Conservation (phyloP, 30 jellyfish, hydroid and myxozoan species). For the Aurelia aurita region DNA sequence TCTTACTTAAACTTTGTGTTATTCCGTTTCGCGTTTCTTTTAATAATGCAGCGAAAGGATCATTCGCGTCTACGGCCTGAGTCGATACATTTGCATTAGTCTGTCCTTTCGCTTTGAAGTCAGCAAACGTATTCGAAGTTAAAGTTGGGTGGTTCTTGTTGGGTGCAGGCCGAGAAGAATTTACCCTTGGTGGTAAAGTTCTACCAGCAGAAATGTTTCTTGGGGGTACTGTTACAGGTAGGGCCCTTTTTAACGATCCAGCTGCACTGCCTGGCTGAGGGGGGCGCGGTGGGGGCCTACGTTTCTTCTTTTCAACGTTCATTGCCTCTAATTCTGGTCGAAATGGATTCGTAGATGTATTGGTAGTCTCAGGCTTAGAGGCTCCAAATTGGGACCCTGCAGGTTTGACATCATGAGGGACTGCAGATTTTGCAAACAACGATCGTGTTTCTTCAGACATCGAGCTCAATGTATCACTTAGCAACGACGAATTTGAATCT, state of each 20-base stretch:
- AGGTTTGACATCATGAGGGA: neutral
- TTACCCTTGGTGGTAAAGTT: slow-evolving; percentile 27
- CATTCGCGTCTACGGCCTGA: neutral
- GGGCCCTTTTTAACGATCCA: slow-evolving; percentile 19
- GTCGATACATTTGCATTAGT: neutral
- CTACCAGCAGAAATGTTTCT: neutral
- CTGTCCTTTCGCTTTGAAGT: slow-evolving; percentile 3
- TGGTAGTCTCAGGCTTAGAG: neutral
- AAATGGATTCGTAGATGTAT: neutral
- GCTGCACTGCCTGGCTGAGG: slow-evolving; percentile 32
- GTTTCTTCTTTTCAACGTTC: slow-evolving; percentile 31
- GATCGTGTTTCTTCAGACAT: slow-evolving; percentile 56
- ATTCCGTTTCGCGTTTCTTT: slow-evolving; percentile 41
- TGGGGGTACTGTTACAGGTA: neutral
- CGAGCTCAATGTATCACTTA: slow-evolving; percentile 50
- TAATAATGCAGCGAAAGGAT: slow-evolving; percentile 29
- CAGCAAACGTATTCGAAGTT: slow-evolving; percentile 22
- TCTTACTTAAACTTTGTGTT: slow-evolving; percentile 25
- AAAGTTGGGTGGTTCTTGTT: slow-evolving; percentile 7
- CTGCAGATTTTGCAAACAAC: slow-evolving; percentile 25
- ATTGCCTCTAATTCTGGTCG: neutral
- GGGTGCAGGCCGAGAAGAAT: neutral
- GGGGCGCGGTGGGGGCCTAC: slow-evolving; percentile 70
- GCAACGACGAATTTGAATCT: slow-evolving; percentile 22
- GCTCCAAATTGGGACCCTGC: no score